phyloP scores from a whole-genome alignment of 2,888 invertebrate species.

The Alcis repandata region DNA sequence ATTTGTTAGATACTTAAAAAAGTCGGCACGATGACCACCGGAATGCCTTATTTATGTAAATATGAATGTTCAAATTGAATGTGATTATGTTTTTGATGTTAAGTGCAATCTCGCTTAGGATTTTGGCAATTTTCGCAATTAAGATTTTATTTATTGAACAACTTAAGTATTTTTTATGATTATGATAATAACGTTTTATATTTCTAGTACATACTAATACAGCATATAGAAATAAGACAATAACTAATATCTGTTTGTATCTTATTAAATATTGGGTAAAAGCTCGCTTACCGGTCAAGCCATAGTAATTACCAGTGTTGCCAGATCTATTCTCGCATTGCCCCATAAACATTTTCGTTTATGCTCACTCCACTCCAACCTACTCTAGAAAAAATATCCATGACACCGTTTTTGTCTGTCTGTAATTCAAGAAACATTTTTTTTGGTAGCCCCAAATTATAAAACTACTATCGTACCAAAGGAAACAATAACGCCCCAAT shows the following conservation, averaged over 20 bases:
- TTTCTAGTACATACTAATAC: conserved; percentile 3
- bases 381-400: too few relatives aligned
- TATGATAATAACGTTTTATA: not conserved
- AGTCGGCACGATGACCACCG: conserved; percentile 33
- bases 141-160: not conserved
- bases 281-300: too few relatives aligned
- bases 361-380: too few relatives aligned
- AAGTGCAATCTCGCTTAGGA: conserved; percentile 46
- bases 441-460: too few relatives aligned
- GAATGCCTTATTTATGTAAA: conserved; percentile 67
- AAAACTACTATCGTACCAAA: too few relatives aligned
- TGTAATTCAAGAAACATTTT: too few relatives aligned
- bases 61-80: conserved; percentile 54
- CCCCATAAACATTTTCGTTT: too few relatives aligned
- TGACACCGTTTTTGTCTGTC: too few relatives aligned
- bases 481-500: too few relatives aligned
- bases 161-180: conserved; percentile 2
- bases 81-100: conserved; percentile 52
- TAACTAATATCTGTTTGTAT: not conserved
- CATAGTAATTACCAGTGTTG: too few relatives aligned
- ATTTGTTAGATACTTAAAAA: not conserved
- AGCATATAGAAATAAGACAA: not conserved
- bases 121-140: conserved; percentile 36
- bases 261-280: not conserved
- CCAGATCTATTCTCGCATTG: too few relatives aligned